Percentiles rank a stretch among this genome's conserved stretches.
Evolutionary conservation across 2,888 invertebrate genomes (phyloP).

Genomic region (Rotaria macrura): DNA sequence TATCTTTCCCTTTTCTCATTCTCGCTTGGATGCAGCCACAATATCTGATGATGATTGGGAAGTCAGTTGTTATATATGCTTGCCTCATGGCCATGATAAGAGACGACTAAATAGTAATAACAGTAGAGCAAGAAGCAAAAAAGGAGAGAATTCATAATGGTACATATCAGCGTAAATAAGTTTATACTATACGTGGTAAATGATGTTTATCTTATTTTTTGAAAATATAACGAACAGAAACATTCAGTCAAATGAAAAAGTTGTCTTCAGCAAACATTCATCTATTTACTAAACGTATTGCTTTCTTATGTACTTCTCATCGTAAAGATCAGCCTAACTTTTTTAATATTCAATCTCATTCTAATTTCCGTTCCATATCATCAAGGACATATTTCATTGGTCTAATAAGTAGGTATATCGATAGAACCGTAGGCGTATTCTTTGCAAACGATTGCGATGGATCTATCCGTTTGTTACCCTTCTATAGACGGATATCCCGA

Average conservation of each 20-base stretch:
- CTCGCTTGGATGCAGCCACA: neutral
- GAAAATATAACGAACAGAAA: neutral
- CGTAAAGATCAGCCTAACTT: neutral
- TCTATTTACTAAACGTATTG: neutral
- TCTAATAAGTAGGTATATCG: neutral
- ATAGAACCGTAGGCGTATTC: neutral
- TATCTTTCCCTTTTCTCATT: neutral
- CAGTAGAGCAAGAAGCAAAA: neutral
- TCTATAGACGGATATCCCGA: neutral
- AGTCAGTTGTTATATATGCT: neutral
- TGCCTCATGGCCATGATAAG: neutral
- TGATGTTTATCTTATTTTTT: neutral
- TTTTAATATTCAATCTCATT: neutral
- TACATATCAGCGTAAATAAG: neutral
- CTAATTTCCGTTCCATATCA: neutral
- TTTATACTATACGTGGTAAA: neutral
- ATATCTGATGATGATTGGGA: neutral
- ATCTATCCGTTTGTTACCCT: neutral
- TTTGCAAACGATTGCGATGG: neutral
- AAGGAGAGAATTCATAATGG: neutral
- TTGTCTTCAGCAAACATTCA: neutral
- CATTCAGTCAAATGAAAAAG: neutral
- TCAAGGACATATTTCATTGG: neutral
- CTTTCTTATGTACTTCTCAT: neutral
- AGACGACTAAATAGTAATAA: neutral